A percentile compares a stretch with the other conserved stretches of the same genome.
These are phyloP conservation scores for Epinephelus fuscoguttatus DNA, from an alignment of 2,113 vertebrate species.

Conservation along the genomic window DNA sequence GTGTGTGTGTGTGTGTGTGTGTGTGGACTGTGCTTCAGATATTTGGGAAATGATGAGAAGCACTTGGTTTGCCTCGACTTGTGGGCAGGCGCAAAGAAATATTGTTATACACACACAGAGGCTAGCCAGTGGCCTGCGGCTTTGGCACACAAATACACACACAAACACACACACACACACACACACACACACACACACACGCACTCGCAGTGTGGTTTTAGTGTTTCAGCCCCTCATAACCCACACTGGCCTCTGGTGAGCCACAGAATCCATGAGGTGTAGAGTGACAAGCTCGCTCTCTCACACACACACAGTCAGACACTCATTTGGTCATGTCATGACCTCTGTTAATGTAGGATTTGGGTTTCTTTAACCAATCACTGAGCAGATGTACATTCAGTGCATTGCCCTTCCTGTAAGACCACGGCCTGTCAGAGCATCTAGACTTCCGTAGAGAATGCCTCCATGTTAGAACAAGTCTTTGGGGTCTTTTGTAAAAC, in stretches of 20 bases:
- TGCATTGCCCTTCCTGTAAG: no score
- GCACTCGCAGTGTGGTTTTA: constrained; percentile 76
- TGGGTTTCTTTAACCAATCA: no score
- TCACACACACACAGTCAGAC: background rate
- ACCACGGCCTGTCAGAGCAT: no score
- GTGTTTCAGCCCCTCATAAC: constrained; percentile 77
- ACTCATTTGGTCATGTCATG: no score
- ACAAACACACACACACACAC: constrained; percentile 12
- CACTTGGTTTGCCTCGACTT: background rate
- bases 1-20: constrained; percentile 15
- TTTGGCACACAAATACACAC: constrained; percentile 46
- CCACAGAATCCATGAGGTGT: constrained; percentile 80
- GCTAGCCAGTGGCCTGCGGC: constrained; percentile 52
- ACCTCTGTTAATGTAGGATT: no score
- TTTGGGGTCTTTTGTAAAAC: no score
- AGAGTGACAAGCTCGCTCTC: constrained; percentile 72
- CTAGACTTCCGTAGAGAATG: no score
- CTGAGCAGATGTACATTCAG: no score
- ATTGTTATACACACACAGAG: constrained; percentile 42
- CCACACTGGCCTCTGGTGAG: constrained; percentile 84
- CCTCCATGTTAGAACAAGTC: no score
- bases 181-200: constrained; percentile 24
- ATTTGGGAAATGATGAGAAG: background rate
- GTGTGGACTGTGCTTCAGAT: constrained; percentile 9
- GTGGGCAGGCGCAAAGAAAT: constrained; percentile 42